phyloP scores from a whole-genome alignment of 2,113 vertebrate genomes.

The Mus pahari region DNA sequence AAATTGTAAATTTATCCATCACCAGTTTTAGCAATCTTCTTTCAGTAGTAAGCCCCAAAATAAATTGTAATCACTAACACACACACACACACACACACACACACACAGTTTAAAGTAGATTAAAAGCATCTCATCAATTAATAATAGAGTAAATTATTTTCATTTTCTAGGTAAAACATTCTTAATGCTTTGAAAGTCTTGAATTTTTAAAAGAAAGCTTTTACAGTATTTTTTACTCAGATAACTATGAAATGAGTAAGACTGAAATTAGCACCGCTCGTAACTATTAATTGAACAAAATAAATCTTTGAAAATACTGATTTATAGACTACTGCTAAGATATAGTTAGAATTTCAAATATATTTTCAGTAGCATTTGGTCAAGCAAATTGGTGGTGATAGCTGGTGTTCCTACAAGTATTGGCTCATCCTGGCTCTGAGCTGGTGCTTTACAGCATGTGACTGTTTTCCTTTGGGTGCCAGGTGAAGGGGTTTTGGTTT shows the following conservation, averaged over 20 bases:
- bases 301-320: conserved; percentile 33
- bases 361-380: conserved; percentile 56
- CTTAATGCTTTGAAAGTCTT: conserved; percentile 61
- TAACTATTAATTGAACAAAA: conserved; percentile 56
- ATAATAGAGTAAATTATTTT: conserved; percentile 30
- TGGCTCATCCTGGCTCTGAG: conserved; percentile 63
- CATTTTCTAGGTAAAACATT: background rate
- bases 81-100: background rate
- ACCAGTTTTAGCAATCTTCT: conserved; percentile 77
- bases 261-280: conserved; percentile 43
- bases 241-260: conserved; percentile 41
- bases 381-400: conserved; percentile 31
- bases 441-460: conserved; percentile 51
- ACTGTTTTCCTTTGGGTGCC: conserved; percentile 55
- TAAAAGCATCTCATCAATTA: conserved; percentile 68
- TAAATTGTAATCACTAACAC: conserved; percentile 70
- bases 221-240: conserved; percentile 11
- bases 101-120: conserved; percentile 29
- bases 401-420: conserved; percentile 47
- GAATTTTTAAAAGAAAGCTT: conserved; percentile 52
- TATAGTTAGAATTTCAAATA: conserved; percentile 65
- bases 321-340: conserved; percentile 58
- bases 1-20: conserved; percentile 79
- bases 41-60: conserved; percentile 77
- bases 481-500: conserved; percentile 48